Conservation (phyloP, 2,888 invertebrate species). For the Gymnoscelis rufifasciata region DNA sequence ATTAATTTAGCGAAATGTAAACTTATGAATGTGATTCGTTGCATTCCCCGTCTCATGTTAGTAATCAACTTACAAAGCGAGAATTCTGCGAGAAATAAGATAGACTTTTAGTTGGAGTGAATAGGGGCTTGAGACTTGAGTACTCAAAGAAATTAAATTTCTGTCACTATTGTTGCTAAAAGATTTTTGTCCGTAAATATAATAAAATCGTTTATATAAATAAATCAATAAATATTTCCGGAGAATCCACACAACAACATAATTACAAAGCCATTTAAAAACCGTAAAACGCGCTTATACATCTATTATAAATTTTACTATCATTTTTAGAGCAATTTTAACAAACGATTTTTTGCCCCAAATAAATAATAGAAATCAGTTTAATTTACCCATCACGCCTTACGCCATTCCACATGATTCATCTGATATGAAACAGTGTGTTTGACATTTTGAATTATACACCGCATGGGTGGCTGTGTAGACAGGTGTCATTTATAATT, state of each 20-base stretch:
- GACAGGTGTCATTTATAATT: constrained; percentile 16
- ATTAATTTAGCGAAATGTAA: not conserved
- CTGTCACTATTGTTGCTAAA: too few relatives aligned
- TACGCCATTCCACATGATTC: constrained; percentile 26
- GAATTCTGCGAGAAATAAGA: not conserved
- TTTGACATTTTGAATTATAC: constrained; percentile 29
- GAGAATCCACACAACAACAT: too few relatives aligned
- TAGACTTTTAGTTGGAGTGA: constrained; percentile 23
- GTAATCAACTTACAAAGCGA: constrained; percentile 2
- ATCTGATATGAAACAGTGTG: constrained; percentile 19
- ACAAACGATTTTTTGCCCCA: too few relatives aligned
- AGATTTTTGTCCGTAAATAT: too few relatives aligned
- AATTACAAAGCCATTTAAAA: too few relatives aligned
- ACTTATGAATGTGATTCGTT: constrained; percentile 30
- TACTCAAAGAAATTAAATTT: not conserved
- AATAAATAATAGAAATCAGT: too few relatives aligned
- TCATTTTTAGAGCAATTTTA: too few relatives aligned
- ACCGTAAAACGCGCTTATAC: too few relatives aligned
- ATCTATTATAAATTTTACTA: too few relatives aligned
- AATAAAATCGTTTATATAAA: too few relatives aligned
- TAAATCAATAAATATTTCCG: too few relatives aligned
- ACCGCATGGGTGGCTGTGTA: constrained; percentile 18
- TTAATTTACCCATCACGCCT: too few relatives aligned
- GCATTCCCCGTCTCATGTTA: constrained; percentile 19
- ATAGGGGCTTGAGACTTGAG: constrained; percentile 25